Conservation (phyloP, 2,888 invertebrate genomes). For the Lochmaea crataegi region DNA sequence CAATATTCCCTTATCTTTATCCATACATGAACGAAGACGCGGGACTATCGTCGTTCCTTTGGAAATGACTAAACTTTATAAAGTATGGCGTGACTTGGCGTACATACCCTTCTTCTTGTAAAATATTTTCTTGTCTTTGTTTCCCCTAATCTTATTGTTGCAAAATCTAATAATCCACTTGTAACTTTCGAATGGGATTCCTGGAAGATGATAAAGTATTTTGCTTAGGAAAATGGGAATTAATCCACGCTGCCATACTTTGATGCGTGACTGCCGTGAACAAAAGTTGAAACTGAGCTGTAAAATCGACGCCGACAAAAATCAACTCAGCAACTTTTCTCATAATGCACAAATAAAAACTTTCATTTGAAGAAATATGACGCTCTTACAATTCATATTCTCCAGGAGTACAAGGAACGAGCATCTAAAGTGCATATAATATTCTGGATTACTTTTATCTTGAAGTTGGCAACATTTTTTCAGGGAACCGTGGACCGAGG, state of each 20-base stretch:
- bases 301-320: constrained; percentile 7
- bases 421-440: not conserved
- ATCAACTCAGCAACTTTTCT: not conserved
- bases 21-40: constrained; percentile 18
- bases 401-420: not conserved
- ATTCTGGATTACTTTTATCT: not conserved
- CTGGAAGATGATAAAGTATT: constrained; percentile 32
- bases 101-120: constrained; percentile 15
- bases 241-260: constrained; percentile 24
- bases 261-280: constrained; percentile 23
- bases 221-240: constrained; percentile 24
- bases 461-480: not conserved
- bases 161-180: constrained; percentile 33
- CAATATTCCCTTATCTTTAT: constrained; percentile 17
- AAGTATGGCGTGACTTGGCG: constrained; percentile 21
- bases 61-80: constrained; percentile 18
- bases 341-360: not conserved
- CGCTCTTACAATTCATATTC: not conserved
- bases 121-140: constrained; percentile 21
- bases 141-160: constrained; percentile 23
- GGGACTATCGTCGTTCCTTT: not conserved
- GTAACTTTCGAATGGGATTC: constrained; percentile 30
- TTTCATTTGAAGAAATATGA: not conserved
- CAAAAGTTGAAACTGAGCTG: constrained; percentile 3
- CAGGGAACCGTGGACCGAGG: not conserved